A percentile compares a stretch with the other conserved stretches of the same genome.
phyloP scores from a whole-genome alignment of 2,797 vertebrate genomes.

The Hirundo rustica region DNA sequence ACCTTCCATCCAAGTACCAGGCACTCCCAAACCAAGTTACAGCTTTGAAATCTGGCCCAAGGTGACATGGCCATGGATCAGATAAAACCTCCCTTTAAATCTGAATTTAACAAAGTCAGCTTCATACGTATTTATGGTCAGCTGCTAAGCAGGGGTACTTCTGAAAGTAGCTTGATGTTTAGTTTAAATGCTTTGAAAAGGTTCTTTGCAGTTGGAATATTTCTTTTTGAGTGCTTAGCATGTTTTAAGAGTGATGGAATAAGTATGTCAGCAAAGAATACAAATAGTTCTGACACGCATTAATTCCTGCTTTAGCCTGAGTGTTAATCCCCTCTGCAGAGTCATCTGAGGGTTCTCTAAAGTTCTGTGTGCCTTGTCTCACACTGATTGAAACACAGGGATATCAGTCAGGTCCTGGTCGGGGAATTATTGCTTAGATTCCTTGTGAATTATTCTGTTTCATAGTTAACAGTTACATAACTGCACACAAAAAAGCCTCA shows the following conservation, averaged over 20 bases:
- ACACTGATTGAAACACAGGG: background rate
- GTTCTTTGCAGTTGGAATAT: background rate
- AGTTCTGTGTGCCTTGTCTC: background rate
- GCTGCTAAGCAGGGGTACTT: background rate
- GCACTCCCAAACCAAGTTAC: background rate
- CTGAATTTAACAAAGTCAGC: background rate
- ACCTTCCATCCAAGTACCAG: background rate
- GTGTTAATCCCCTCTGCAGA: constrained; percentile 13
- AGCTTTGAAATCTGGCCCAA: background rate
- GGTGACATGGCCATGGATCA: background rate
- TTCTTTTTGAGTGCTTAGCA: background rate
- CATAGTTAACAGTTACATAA: background rate
- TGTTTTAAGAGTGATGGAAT: background rate
- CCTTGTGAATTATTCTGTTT: background rate
- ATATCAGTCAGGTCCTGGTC: background rate
- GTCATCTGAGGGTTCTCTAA: background rate
- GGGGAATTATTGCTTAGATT: background rate
- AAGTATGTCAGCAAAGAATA: constrained; percentile 8
- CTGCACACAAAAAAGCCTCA: background rate
- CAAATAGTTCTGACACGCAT: background rate
- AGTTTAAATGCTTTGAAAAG: background rate
- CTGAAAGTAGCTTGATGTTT: background rate
- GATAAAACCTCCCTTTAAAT: background rate
- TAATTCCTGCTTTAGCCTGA: constrained; percentile 24
- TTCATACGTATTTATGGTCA: background rate